Conservation (phyloP, 2,113 vertebrate genomes). For the Theristicus caerulescens region DNA sequence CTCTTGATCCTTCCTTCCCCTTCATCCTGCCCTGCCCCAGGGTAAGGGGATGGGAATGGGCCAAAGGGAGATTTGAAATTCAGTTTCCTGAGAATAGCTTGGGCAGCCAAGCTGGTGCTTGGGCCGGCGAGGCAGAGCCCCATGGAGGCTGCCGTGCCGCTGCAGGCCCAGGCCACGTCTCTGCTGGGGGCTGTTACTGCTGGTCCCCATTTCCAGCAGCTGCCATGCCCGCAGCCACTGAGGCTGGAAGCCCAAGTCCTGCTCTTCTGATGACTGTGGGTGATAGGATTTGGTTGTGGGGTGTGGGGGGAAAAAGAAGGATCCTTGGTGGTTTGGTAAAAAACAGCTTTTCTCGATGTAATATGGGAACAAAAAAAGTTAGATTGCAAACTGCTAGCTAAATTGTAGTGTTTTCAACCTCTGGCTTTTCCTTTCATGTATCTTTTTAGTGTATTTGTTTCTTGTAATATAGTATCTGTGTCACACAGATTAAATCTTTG, state of each 20-base stretch:
- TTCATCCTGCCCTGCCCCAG: background rate
- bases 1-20: background rate
- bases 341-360: accelerated
- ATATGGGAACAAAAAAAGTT: background rate
- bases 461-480: background rate
- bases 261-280: no score
- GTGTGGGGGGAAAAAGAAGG: background rate
- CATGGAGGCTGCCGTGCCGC: background rate
- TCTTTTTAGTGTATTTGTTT: background rate
- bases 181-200: accelerated
- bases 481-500: background rate
- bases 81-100: accelerated
- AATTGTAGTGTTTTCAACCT: background rate
- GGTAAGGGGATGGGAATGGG: background rate
- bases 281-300: accelerated
- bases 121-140: background rate
- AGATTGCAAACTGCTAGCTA: background rate
- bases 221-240: background rate
- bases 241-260: accelerated
- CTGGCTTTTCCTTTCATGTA: background rate
- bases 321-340: background rate
- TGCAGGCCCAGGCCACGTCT: background rate
- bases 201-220: background rate
- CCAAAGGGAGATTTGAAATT: background rate
- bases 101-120: background rate